phyloP scores from a whole-genome alignment of 2,797 vertebrate genomes.

The Leptatherina wallacei region DNA sequence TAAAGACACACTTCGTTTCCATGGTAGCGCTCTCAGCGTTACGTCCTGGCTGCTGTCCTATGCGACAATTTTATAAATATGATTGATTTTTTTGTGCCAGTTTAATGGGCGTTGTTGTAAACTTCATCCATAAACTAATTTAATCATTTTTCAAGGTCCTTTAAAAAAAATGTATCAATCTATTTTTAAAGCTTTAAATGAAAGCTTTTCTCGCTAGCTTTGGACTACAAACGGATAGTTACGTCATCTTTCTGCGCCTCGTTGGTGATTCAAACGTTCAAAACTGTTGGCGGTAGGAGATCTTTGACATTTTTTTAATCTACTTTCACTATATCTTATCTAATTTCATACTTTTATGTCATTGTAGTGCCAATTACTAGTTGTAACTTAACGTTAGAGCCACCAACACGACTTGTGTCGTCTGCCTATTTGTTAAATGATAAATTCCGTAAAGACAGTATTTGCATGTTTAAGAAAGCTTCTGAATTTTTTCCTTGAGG shows the following conservation, averaged over 20 bases:
- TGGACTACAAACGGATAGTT: constrained; percentile 24
- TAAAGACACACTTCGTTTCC: constrained; percentile 38
- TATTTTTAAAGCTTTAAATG: no score
- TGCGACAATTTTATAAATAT: background rate
- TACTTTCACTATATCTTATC: background rate
- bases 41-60: constrained; percentile 15
- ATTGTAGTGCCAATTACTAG: background rate
- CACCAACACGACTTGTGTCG: background rate
- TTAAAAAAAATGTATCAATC: no score
- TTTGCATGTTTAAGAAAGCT: no score
- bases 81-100: background rate
- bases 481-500: no score
- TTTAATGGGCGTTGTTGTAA: fast-evolving
- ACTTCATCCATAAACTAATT: background rate
- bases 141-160: background rate
- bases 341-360: background rate
- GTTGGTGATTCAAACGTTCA: constrained; percentile 32
- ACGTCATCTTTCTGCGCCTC: constrained; percentile 39
- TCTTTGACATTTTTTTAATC: background rate
- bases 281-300: constrained; percentile 69
- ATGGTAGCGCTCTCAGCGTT: constrained; percentile 40
- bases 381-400: background rate
- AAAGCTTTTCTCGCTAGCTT: background rate
- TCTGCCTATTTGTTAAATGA: no score
- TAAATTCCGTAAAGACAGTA: no score